These are phyloP conservation scores for Julus scandinavius DNA, from an alignment of 2,888 invertebrate species.

Conservation along the genomic window DNA sequence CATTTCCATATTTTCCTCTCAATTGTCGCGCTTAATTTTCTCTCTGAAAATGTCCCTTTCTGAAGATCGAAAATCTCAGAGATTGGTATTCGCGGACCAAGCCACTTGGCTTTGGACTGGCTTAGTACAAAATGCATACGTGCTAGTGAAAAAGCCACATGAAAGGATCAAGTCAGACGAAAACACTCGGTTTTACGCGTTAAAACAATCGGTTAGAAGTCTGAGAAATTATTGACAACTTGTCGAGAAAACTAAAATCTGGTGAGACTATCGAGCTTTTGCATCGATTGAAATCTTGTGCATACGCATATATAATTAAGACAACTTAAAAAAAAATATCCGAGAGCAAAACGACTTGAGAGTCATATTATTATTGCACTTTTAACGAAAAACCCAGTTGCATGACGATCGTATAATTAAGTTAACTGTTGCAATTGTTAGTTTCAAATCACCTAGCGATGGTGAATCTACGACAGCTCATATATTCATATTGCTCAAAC, in stretches of 20 bases:
- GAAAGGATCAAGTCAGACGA: neutral
- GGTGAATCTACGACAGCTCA: neutral
- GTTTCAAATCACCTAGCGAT: neutral
- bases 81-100: neutral
- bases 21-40: neutral
- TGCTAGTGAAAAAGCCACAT: neutral
- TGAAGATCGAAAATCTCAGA: neutral
- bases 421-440: neutral
- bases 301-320: neutral
- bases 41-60: neutral
- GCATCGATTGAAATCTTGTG: neutral
- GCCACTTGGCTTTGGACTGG: neutral
- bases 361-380: neutral
- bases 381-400: neutral
- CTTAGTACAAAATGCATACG: neutral
- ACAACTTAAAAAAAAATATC: neutral
- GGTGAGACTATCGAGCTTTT: neutral
- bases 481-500: neutral
- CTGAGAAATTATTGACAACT: neutral
- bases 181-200: neutral
- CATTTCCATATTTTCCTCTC: constrained; percentile 17
- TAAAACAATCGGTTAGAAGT: neutral
- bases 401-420: neutral
- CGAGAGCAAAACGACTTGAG: neutral
- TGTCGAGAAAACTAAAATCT: neutral